Base-by-base conservation (phyloP, 1,140 invertebrate genomes). In the Hyles vespertilio region DNA sequence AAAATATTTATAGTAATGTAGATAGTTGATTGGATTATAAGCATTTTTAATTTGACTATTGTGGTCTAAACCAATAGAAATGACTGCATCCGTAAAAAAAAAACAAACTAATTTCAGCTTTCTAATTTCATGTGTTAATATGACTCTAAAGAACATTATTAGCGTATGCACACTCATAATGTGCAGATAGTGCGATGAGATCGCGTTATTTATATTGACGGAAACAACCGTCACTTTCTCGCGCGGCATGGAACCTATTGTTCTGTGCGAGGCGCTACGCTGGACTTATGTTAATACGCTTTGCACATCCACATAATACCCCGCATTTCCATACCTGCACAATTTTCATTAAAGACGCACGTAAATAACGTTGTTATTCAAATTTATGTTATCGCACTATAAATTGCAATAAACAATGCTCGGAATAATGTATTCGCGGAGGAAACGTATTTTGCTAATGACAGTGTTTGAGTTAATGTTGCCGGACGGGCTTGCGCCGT, bases 381-480 rank as follows among this genome's bases (percentile, higher is more conserved):
- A 68, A 70, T 74, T 65, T 46, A 59, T 59, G 65, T 68, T 62
- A 68, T 64, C 63, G 53, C 40, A 56, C 59, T 55, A 59, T 67
- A 56, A 62, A 68, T 40, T 64, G 56, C 51, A 36, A 65, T 72
- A 62, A 63, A 48, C 56, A 58, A 63, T 47, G 62, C 55, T 63
- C 53, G 34, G 12, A 12, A n/a, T 57, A 64, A 67, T 67, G 51
- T 63, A 63, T 67, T 67, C 65, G 61, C 59, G 51, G 57, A 58
- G 65, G 63, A 69, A 74, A 67, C 65, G 70, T 70, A 75, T 77
- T 74, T 71, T 49, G 69, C 64, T 72, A 70, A 75, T 77, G 70
- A 74, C 64, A 64, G 70, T 70, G 64, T 70, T 76, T 61, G 49
- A 66, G 67, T 57, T 56, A 58, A 68, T 58, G 63, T 57, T 47